Percentiles rank a stretch among this genome's conserved stretches.
Conservation (phyloP, 2,888 invertebrate species). For the Pyrrhia umbra region DNA sequence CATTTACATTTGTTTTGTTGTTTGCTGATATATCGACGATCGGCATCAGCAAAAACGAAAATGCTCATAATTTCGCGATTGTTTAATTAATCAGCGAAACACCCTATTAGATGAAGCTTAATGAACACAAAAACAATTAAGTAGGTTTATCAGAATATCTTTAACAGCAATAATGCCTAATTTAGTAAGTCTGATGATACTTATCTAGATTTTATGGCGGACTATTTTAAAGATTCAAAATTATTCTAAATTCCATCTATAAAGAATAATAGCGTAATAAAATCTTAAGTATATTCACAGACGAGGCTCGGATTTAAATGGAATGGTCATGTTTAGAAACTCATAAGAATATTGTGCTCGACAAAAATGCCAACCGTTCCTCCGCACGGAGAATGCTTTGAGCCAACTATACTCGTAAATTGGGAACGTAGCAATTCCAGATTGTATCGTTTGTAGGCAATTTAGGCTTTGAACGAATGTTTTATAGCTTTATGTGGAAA, state of each 20-base stretch:
- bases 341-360: conserved; percentile 81
- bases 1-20: neutral
- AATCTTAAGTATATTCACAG: conserved; percentile 79
- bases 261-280: conserved; percentile 82
- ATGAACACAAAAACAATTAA: conserved; percentile 58
- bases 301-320: conserved; percentile 78
- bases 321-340: conserved; percentile 86
- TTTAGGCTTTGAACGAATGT: conserved; percentile 76
- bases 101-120: conserved; percentile 34
- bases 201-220: conserved; percentile 66
- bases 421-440: conserved; percentile 78
- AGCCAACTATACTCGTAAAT: conserved; percentile 82
- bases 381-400: conserved; percentile 79
- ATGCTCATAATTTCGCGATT: conserved; percentile 17
- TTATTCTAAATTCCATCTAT: conserved; percentile 69
- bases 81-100: conserved; percentile 43
- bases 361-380: conserved; percentile 82
- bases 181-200: conserved; percentile 61
- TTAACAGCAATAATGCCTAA: conserved; percentile 50
- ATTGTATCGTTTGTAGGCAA: conserved; percentile 83
- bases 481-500: conserved; percentile 71
- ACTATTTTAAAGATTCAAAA: conserved; percentile 68
- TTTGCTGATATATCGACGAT: neutral
- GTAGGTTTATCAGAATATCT: conserved; percentile 54
- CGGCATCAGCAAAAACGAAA: conserved; percentile 1